Evolutionary conservation across 2,113 vertebrate species (phyloP), one percentile per base, ranked within the genome.

Genomic region (Coryphaenoides rupestris): DNA sequence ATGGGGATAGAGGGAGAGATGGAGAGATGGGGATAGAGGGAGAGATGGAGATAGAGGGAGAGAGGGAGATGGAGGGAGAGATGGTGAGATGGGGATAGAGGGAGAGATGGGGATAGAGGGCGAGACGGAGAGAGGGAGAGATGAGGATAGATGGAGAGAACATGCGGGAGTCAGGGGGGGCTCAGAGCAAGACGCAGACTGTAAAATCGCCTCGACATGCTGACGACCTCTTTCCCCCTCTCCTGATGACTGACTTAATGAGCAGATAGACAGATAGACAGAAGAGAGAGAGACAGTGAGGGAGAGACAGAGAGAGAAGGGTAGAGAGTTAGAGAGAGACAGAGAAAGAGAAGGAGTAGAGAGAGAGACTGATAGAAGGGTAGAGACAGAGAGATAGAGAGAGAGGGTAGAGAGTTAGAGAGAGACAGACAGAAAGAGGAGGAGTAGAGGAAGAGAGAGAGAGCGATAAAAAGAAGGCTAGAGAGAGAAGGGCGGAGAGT

Each of bases 191-290:
- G 21, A 57, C 23, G n/a, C 63, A 15, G 50, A 52, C 72, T 69
- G 45, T 56, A 81, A 74, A 46, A 66, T 49, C 0, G 21, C 47
- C 40, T 46, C 50, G 62, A 66, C 72, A 26, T 65, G 73, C 74
- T 66, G 80, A 80, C 54, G 1, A 19, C 0, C 40, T 17, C 3
- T 62, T 73, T 64, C n/a, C 3, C 21, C 58, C 22, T 58, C 63
- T 40, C 33, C 13, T 62, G 67, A 66, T 19, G 70, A 59, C n/a
- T 1, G 28, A 4, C 33, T 2, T 24, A 69, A 46, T 58, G 3
- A 0, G 17, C 15, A 17, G 47, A 50, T 3, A 12, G 46, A 47
- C 2, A 47, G 46, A 47, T 2, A 12, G 46, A 47, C 3, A 47
- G 46, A 47, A 16, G 46, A 47, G 46, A 47, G 46, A 47, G 46